Evolutionary conservation across 2,113 vertebrate genomes (phyloP), one percentile per base, ranked within the genome.

Genomic region (Calypte anna): DNA sequence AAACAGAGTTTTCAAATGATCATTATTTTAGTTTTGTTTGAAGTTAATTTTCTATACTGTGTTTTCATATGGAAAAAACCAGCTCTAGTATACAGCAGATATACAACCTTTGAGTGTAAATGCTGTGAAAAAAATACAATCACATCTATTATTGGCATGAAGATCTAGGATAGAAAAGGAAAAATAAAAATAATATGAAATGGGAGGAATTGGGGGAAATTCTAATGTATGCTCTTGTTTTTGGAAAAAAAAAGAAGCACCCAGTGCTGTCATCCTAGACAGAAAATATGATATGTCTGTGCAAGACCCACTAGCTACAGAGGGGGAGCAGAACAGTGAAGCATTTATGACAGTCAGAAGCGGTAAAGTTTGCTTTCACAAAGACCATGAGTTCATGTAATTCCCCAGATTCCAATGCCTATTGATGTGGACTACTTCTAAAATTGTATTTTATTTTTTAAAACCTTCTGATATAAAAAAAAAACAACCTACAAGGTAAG

Each of bases 401-500:
- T 53, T 73, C 51, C 12, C 7, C 28, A 40, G 54, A 31, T 73
- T 66, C n/a, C 20, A 69, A 40, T 14, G 18, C 50, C 16, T 31
- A 3, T 2, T 13, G 40, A 21, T 61, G 13, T 3, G 64, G 33
- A 36, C 30, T 43, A 23, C 8, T 28, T 40, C 10, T 40, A 11
- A 40, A 40, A 40, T 40, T 40, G 17, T 16, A 46, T 46, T 46
- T 19, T 46, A 68, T 36, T 74, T 84, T 62, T 66, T 9, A 68
- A 86, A 78, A 15, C 7, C 20, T 72, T 62, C 25, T 62, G 61
- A 64, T 14, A 10, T 10, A 70, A 54, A 67, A 54, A 69, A 55
- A 3, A n/a, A n/a, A n/a, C n/a, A n/a, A n/a, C n/a, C 2, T 44
- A 1, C 1, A 31, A 82, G 51, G 27, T 50, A 69, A 66, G 6